Conservation (phyloP, 1,140 invertebrate species). For the Sitobion miscanthi region DNA sequence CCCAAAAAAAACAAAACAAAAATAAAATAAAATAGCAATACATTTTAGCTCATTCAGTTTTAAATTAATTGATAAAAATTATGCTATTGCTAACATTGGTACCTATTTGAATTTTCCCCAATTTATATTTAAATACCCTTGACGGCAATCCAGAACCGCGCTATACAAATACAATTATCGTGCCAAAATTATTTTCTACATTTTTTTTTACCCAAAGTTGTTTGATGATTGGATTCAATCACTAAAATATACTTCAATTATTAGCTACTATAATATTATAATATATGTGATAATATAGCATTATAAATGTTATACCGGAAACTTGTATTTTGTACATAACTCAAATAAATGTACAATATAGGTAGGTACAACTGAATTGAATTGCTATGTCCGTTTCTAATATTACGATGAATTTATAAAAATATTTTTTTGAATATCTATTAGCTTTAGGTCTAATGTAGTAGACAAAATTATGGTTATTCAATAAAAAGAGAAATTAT, state of each 20-base stretch:
- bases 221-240: neutral
- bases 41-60: neutral
- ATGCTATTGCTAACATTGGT: neutral
- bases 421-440: neutral
- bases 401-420: neutral
- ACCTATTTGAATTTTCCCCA: neutral
- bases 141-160: constrained; percentile 11
- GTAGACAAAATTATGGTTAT: neutral
- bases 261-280: neutral
- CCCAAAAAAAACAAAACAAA: constrained; percentile 45
- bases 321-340: neutral
- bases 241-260: neutral
- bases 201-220: neutral
- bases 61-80: neutral
- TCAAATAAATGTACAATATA: neutral
- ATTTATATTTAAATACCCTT: constrained; percentile 44
- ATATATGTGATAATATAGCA: neutral
- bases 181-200: constrained; percentile 34
- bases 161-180: neutral
- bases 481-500: neutral
- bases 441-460: neutral
- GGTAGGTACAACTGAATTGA: neutral
- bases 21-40: constrained; percentile 33
- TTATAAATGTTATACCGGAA: neutral
- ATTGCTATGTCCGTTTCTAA: neutral